phyloP scores from a whole-genome alignment of 2,888 invertebrate species.

The Xiphydria camelus region DNA sequence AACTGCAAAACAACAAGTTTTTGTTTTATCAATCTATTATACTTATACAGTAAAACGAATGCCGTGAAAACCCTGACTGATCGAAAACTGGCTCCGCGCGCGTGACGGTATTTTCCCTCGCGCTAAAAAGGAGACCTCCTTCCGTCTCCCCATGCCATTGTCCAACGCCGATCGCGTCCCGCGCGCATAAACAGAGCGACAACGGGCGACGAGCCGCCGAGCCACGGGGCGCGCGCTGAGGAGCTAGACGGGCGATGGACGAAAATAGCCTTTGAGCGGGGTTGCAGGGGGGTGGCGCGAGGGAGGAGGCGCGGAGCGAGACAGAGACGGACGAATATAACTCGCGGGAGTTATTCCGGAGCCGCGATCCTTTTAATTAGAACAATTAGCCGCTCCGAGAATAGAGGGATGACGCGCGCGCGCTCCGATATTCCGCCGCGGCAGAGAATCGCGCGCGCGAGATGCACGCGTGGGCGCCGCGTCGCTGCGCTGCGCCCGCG shows the following conservation, averaged over 20 bases:
- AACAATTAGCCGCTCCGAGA: constrained; percentile 48
- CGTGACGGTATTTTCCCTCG: no score
- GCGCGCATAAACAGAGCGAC: no score
- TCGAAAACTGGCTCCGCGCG: no score
- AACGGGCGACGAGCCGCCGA: constrained; percentile 20
- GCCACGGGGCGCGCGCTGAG: background rate
- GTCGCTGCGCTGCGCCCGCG: background rate
- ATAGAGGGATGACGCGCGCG: constrained; percentile 43
- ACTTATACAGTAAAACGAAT: no score
- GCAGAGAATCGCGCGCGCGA: constrained; percentile 13
- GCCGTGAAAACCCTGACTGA: no score
- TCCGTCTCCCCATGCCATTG: no score
- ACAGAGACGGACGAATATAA: constrained; percentile 43
- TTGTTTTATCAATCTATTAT: no score
- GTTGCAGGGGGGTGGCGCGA: constrained; percentile 26
- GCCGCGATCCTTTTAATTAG: constrained; percentile 49
- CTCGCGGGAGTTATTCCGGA: constrained; percentile 44
- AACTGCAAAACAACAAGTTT: no score
- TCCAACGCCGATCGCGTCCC: no score
- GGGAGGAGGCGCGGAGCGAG: constrained; percentile 25
- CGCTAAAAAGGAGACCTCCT: no score
- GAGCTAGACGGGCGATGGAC: no score
- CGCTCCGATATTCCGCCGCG: no score
- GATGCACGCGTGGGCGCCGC: background rate
- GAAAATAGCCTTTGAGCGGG: constrained; percentile 38